A percentile compares a stretch with the other conserved stretches of the same genome.
Conservation (phyloP, 2,888 invertebrate species). For the Lymantria dispar region DNA sequence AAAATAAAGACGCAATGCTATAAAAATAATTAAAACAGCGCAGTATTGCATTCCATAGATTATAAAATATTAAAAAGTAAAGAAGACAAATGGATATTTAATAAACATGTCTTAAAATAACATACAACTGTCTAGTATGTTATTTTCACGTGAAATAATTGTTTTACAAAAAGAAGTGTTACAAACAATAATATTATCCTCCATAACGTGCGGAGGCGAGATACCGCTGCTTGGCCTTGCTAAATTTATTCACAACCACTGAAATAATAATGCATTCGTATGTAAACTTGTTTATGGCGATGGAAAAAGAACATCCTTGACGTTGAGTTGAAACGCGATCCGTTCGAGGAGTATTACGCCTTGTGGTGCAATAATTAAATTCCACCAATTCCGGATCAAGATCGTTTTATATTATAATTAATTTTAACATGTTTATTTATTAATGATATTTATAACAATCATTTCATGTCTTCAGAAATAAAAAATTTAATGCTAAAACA, state of each 20-base stretch:
- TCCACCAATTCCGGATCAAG: neutral
- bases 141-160: neutral
- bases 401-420: too few species aligned
- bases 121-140: neutral
- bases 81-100: too few species aligned
- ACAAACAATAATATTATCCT: constrained; percentile 2
- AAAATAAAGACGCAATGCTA: too few species aligned
- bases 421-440: too few species aligned
- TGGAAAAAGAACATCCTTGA: constrained; percentile 36
- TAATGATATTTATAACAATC: too few species aligned
- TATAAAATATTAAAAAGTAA: too few species aligned
- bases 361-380: constrained; percentile 22
- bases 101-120: too few species aligned
- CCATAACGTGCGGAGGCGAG: constrained; percentile 14
- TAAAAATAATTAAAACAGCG: too few species aligned
- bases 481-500: too few species aligned
- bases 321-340: constrained; percentile 23
- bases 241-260: constrained; percentile 25
- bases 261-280: constrained; percentile 34
- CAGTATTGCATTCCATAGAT: neutral
- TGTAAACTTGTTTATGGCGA: constrained; percentile 28
- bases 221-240: constrained; percentile 19
- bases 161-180: neutral
- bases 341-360: constrained; percentile 8
- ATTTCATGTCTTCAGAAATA: too few species aligned